Percentiles rank a stretch among this genome's conserved stretches.
These are phyloP conservation scores for Eidolon helvum DNA, from an alignment of 2,113 vertebrate species.

Conservation along the genomic window DNA sequence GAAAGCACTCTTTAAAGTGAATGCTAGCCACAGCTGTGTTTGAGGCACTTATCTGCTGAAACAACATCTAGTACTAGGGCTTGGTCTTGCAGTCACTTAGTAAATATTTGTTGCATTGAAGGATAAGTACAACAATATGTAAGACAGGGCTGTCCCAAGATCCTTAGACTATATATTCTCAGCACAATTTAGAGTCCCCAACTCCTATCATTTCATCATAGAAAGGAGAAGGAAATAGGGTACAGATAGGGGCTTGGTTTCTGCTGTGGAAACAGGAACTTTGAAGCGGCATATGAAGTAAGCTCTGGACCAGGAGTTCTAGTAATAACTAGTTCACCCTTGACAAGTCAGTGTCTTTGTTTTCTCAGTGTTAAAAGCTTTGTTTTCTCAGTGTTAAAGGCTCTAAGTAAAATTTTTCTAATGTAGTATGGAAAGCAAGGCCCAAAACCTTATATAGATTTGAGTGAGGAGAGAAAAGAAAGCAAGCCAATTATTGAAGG, in stretches of 20 bases:
- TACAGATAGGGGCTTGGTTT: not conserved
- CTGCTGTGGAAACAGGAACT: not conserved
- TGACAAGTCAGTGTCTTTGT: not conserved
- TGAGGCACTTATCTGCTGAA: not conserved
- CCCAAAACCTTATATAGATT: not conserved
- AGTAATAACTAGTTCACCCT: not conserved
- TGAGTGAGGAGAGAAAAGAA: not conserved
- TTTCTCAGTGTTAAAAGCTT: constrained; percentile 11
- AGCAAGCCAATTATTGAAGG: not conserved
- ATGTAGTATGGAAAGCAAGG: not conserved
- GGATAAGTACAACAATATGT: not conserved
- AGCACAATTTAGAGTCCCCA: not conserved
- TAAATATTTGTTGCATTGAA: constrained; percentile 14
- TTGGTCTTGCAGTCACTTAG: not conserved
- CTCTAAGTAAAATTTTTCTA: not conserved
- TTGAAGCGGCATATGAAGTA: not conserved
- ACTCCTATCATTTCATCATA: not conserved
- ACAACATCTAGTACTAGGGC: not conserved
- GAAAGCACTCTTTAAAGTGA: not conserved
- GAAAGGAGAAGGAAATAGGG: constrained; percentile 20
- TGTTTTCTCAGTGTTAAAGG: constrained; percentile 8
- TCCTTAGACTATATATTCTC: not conserved
- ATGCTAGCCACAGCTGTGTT: not conserved
- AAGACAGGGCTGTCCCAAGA: not conserved
- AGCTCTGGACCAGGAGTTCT: not conserved